Conservation (phyloP, 2,797 vertebrate genomes). For the Harpagifer antarcticus region DNA sequence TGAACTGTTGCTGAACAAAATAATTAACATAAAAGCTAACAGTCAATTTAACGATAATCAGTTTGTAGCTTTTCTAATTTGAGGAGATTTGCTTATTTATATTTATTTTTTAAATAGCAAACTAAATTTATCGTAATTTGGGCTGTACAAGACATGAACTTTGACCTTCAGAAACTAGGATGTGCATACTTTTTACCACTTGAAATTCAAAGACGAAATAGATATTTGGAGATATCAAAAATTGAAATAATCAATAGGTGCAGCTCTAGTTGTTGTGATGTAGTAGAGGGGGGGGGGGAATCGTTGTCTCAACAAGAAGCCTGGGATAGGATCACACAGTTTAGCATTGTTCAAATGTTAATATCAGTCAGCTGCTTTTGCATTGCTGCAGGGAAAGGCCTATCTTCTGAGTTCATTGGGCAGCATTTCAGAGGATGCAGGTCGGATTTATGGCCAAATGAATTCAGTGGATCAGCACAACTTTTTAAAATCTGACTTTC, state of each 20-base stretch:
- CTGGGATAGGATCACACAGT: not conserved
- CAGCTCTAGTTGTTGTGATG: slow-evolving; percentile 4
- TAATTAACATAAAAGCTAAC: not conserved
- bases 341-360: slow-evolving; percentile 10
- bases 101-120: not conserved
- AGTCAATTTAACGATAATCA: not conserved
- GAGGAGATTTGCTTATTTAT: not conserved
- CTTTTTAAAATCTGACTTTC: slow-evolving; percentile 6
- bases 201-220: not conserved
- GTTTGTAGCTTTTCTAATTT: not conserved
- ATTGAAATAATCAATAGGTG: not conserved
- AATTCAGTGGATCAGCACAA: slow-evolving; percentile 33
- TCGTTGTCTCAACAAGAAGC: not conserved
- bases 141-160: not conserved
- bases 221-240: not conserved
- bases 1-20: not conserved
- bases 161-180: accelerated
- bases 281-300: not conserved
- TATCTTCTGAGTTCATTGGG: slow-evolving; percentile 44
- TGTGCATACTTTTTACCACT: not conserved
- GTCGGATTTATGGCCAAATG: slow-evolving; percentile 58
- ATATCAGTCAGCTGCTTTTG: slow-evolving; percentile 36
- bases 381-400: slow-evolving; percentile 24
- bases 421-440: slow-evolving; percentile 42
- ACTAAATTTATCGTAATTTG: not conserved